A percentile compares a stretch with the other conserved stretches of the same genome.
Evolutionary conservation across 1,140 invertebrate species (phyloP).

Genomic region (Hyphantria cunea): DNA sequence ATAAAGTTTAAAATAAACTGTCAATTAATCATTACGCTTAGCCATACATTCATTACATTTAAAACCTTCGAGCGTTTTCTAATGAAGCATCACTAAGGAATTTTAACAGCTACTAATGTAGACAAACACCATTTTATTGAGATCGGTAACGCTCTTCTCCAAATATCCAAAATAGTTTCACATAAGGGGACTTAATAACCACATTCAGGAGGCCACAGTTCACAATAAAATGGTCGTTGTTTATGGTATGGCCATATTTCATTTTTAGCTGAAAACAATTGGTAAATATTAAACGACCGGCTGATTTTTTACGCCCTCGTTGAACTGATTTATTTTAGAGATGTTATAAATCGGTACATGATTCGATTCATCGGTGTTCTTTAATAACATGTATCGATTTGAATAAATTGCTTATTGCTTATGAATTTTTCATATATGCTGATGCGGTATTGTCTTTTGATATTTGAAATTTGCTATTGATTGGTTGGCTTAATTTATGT

Average conservation of each 20-base stretch:
- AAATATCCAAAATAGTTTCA: background rate
- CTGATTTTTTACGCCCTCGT: constrained; percentile 43
- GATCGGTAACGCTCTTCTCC: constrained; percentile 1
- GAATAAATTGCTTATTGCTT: constrained; percentile 9
- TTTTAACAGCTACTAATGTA: constrained; percentile 46
- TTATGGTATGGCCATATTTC: constrained; percentile 38
- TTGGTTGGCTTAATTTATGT: background rate
- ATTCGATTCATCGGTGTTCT: background rate
- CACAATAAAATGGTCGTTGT: constrained; percentile 29
- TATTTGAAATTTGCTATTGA: constrained; percentile 7
- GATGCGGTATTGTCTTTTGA: constrained; percentile 13
- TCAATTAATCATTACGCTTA: constrained; percentile 9
- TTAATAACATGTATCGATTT: constrained; percentile 25
- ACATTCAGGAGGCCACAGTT: constrained; percentile 7
- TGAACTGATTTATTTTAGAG: constrained; percentile 43
- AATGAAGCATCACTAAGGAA: constrained; percentile 46
- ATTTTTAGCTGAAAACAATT: constrained; percentile 45
- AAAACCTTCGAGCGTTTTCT: constrained; percentile 41
- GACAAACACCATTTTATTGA: constrained; percentile 30
- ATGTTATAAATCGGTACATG: constrained; percentile 6
- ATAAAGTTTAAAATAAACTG: constrained; percentile 13
- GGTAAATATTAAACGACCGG: constrained; percentile 46
- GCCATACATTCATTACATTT: constrained; percentile 36
- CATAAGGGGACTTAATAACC: background rate
- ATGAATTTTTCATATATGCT: constrained; percentile 26